Evolutionary conservation across 2,888 invertebrate genomes (phyloP).

Genomic region (Aplocera efformata): DNA sequence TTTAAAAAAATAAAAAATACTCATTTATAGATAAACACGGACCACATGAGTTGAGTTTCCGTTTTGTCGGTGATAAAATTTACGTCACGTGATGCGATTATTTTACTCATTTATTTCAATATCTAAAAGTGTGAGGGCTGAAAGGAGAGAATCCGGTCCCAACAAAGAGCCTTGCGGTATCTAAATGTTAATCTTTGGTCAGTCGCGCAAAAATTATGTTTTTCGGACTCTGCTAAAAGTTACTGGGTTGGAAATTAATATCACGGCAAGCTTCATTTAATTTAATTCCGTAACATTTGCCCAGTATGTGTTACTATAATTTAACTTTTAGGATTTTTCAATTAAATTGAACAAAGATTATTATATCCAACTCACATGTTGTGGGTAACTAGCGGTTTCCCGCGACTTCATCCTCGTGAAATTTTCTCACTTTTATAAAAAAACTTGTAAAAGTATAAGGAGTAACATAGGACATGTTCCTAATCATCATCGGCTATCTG

Average conservation of each 20-base stretch:
- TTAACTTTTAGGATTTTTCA: too few relatives aligned
- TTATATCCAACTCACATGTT: too few relatives aligned
- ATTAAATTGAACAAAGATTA: too few relatives aligned
- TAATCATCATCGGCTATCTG: too few relatives aligned
- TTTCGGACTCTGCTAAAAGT: constrained; percentile 65
- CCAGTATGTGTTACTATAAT: too few relatives aligned
- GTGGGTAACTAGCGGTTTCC: too few relatives aligned
- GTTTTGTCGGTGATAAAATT: constrained; percentile 9
- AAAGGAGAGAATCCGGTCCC: constrained; percentile 56
- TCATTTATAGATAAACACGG: background rate
- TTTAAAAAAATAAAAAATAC: too few relatives aligned
- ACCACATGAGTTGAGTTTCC: constrained; percentile 1
- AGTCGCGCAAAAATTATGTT: constrained; percentile 79
- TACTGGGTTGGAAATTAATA: constrained; percentile 59
- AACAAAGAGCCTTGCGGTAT: constrained; percentile 70
- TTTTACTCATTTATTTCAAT: constrained; percentile 31
- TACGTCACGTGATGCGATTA: constrained; percentile 14
- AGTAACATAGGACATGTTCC: too few relatives aligned
- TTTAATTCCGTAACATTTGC: constrained; percentile 34
- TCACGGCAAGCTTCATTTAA: constrained; percentile 61
- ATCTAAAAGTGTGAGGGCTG: constrained; percentile 42
- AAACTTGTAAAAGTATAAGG: too few relatives aligned
- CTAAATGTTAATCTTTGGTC: constrained; percentile 79
- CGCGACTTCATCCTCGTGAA: too few relatives aligned
- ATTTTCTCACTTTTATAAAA: too few relatives aligned